Conservation (phyloP, 2,113 vertebrate species). For the Pangasianodon gigas region DNA sequence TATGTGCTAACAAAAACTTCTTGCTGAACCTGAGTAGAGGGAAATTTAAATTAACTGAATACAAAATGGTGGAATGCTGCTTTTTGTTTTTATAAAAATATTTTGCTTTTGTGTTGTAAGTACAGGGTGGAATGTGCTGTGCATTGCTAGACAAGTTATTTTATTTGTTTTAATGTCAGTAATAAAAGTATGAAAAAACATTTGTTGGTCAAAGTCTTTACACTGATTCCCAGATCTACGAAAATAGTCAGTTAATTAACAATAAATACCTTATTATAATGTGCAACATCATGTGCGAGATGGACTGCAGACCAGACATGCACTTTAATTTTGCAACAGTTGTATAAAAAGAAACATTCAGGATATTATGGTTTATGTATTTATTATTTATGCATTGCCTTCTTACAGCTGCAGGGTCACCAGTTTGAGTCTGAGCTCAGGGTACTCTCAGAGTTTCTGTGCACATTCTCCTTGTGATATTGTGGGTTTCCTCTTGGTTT, state of each 20-base stretch:
- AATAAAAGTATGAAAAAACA: not conserved
- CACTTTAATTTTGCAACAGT: not conserved
- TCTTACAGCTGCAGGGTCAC: not conserved
- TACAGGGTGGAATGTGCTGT: not conserved
- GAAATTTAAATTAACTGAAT: not conserved
- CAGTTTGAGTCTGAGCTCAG: not conserved
- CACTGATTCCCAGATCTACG: not conserved
- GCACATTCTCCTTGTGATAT: not conserved
- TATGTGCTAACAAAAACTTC: not conserved
- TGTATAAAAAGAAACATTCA: not conserved
- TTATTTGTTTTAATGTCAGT: not conserved
- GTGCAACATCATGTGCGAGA: not conserved
- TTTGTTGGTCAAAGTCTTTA: not conserved
- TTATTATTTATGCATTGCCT: not conserved
- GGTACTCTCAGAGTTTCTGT: not conserved
- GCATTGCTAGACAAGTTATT: not conserved
- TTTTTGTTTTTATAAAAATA: not conserved
- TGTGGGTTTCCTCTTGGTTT: constrained; percentile 13
- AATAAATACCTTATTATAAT: not conserved
- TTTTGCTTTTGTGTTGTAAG: not conserved
- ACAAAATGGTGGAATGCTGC: not conserved
- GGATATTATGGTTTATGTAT: not conserved
- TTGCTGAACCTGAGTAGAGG: not conserved
- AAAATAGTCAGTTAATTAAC: not conserved
- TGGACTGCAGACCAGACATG: not conserved